Conservation (phyloP, 2,113 vertebrate species). For the Ellobius talpinus region DNA sequence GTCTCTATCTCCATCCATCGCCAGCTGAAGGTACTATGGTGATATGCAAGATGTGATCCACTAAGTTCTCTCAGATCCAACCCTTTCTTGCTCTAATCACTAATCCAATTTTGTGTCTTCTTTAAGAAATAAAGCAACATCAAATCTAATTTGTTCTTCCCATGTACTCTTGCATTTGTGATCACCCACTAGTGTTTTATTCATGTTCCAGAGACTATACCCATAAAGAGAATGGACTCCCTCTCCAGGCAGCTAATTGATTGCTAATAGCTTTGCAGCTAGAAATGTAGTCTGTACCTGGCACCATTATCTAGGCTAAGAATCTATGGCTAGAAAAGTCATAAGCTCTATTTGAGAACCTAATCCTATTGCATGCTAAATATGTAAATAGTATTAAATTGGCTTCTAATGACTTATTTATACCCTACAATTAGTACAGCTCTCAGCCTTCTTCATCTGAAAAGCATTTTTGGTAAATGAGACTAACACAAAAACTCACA, state of each 20-base stretch:
- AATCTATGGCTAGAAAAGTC: not conserved
- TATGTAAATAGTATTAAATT: not conserved
- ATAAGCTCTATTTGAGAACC: not conserved
- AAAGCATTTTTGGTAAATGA: not conserved
- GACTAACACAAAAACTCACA: not conserved
- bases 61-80: not conserved
- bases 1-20: no score
- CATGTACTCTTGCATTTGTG: not conserved
- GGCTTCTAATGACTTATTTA: not conserved
- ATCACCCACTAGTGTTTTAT: not conserved
- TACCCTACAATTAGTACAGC: not conserved
- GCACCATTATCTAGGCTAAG: not conserved
- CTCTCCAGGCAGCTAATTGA: not conserved
- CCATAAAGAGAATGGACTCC: not conserved
- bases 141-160: not conserved
- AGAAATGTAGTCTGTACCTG: accelerated
- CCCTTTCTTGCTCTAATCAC: not conserved
- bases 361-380: not conserved
- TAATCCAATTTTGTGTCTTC: not conserved
- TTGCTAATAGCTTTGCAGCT: not conserved
- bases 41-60: not conserved
- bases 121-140: not conserved
- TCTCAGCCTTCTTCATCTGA: not conserved
- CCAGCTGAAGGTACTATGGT: no score
- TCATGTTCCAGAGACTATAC: not conserved